Base-by-base conservation (phyloP, 1,140 invertebrate species). In the Drosophila kikkawai region DNA sequence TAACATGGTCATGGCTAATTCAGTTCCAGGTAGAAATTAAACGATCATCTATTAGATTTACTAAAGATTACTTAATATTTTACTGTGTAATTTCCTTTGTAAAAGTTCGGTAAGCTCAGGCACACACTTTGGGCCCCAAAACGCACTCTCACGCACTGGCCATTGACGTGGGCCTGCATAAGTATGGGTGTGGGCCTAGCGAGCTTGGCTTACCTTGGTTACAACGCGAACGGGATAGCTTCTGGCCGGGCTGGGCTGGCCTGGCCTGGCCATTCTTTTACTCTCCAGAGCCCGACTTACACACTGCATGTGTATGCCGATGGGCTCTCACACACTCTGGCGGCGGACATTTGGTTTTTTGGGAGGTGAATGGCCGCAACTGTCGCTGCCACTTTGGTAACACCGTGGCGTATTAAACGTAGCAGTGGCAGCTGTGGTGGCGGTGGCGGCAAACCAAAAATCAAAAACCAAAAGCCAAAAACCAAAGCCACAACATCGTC, bases 291-390 rank as follows among this genome's bases (percentile, higher is more conserved):
- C 32, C 69, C 64, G 58, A 75, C 44, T 57, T 76, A 78, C 48
- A 80, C 73, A 67, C 53, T 74, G 82, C 68, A 75, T 68, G 80
- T 82, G 64, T 57, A 58, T 78, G 53, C 55, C 50, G 53, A 37
- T 36, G 19, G 70, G 60, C 42, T 17, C 68, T 39, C 51, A 64
- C 74, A 64, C 32, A 79, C 75, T 34, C 26, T 48, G 32, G 39
- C 68, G 53, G 22, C 76, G 83, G 63, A 67, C 80, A 69, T 79
- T 71, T 70, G 61, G 57, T 82, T 82, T 50, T 88, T 88, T 90
- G 85, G 85, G 81, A 90, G 85, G 85, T 90, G 86, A 90, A 90
- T 85, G 85, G 82, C 86, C 85, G 85, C 85, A 90, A 90, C 85
- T 90, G 85, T 90, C 86, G 85, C 79, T 87, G 84, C 84, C 84